phyloP scores from a whole-genome alignment of 2,113 vertebrate species.

The Neoarius graeffei region DNA sequence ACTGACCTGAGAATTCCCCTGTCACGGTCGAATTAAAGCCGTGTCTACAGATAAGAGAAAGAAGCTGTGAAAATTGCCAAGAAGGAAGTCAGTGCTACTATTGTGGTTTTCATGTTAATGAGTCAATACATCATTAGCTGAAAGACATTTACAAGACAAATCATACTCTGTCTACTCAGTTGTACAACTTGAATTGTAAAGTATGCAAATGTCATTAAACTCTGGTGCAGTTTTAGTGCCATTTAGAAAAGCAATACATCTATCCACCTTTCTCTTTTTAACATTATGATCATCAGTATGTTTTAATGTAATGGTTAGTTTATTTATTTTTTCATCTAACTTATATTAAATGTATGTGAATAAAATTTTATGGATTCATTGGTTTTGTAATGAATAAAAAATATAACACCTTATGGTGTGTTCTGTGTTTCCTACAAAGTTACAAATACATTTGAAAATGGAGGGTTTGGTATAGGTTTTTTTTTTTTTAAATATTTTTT shows the following conservation, averaged over 20 bases:
- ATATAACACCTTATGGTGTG: slow-evolving; percentile 53
- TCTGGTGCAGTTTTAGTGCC: slow-evolving; percentile 2
- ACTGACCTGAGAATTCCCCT: slow-evolving; percentile 30
- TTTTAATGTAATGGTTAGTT: slow-evolving; percentile 6
- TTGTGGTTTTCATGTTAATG: slow-evolving; percentile 17
- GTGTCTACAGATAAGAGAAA: neutral
- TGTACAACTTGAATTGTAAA: slow-evolving; percentile 25
- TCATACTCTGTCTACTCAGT: neutral
- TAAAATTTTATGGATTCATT: slow-evolving; percentile 63
- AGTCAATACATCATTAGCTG: slow-evolving; percentile 19
- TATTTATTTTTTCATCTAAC: slow-evolving; percentile 26
- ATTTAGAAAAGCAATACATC: slow-evolving; percentile 25
- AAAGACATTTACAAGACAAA: slow-evolving; percentile 28
- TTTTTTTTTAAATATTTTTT: neutral
- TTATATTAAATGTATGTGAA: slow-evolving; percentile 49
- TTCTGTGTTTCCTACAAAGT: neutral
- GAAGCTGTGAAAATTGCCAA: neutral
- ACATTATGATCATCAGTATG: slow-evolving; percentile 45
- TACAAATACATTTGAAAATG: neutral
- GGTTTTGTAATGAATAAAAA: slow-evolving; percentile 76
- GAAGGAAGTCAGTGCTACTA: slow-evolving; percentile 4
- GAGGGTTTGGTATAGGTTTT: neutral
- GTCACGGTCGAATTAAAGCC: slow-evolving; percentile 17
- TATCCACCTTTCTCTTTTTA: slow-evolving; percentile 11
- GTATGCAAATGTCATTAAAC: slow-evolving; percentile 7